Base-by-base conservation (phyloP, 2,888 invertebrate genomes). In the Taphrorychus bicolor region DNA sequence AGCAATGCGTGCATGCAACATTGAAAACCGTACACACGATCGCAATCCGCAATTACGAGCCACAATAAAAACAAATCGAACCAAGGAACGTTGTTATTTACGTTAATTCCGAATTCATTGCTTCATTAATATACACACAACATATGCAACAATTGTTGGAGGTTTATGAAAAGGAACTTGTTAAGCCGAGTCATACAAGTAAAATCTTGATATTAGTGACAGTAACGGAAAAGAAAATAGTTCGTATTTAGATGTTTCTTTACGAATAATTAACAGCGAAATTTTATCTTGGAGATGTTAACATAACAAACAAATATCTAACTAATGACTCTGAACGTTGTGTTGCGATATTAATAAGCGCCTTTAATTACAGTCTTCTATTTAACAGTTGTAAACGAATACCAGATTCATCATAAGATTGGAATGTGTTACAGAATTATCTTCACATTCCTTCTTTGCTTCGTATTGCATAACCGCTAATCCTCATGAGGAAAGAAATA, bases 371-470 rank as follows among this genome's bases (percentile, higher is more conserved):
- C 42, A 41, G 19, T 40, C 24, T 56, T 59, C 57, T 52, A 63
- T 57, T 48, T 19, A 19, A 48, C 57, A 51, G 61, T 69, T 66
- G 66, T 66, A 66, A 62, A 70, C 59, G 53, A 48, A 63, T 53
- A 56, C 42, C 42, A 41, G 18, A 58, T 70, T 67, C 66, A 48
- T 70, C 70, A 70, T 49, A 16, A 5, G 53, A 60, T 58, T 45
- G 67, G 67, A 70, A 70, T 70, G 67, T 49, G 59, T 24, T 63
- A 58, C 57, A 67, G 52, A 64, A 63, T 49, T 58, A 51, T 45
- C 23, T 45, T 48, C 23, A 48, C 32, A 32, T 32, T 32, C 32
- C 32, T 9, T 11, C n/a, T n/a, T n/a, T n/a, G 11, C 7, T 11
- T 32, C 3, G 32, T 9, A 32, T 32, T 32, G 7, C 32, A 11